Percentiles rank a stretch among this genome's conserved stretches.
Conservation (phyloP, 2,888 invertebrate genomes). For the Ischnus inquisitorius region DNA sequence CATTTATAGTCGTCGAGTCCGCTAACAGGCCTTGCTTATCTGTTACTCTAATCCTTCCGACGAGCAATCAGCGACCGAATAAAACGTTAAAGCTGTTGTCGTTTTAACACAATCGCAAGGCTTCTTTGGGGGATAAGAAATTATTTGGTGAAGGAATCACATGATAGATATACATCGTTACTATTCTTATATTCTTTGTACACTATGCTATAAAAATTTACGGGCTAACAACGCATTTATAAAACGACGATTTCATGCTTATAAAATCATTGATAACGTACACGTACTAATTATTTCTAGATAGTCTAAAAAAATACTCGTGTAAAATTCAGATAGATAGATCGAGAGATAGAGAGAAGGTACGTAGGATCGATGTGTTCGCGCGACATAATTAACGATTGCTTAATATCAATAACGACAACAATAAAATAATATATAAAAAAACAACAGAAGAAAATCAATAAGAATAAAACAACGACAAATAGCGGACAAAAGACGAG, state of each 20-base stretch:
- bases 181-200: neutral
- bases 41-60: neutral
- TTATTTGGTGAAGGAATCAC: neutral
- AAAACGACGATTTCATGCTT: conserved; percentile 43
- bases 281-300: conserved; percentile 19
- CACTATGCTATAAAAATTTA: conserved; percentile 16
- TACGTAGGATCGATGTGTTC: conserved; percentile 11
- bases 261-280: conserved; percentile 30
- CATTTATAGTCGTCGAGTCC: too few species aligned
- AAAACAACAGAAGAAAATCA: neutral
- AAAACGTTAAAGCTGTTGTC: too few species aligned
- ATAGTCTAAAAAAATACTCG: conserved; percentile 55
- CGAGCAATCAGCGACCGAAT: too few species aligned
- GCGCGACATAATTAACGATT: conserved; percentile 16
- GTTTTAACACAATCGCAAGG: too few species aligned
- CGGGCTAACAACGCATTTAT: conserved; percentile 14
- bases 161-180: conserved; percentile 37
- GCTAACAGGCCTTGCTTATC: neutral
- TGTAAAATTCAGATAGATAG: conserved; percentile 46
- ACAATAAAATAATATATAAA: neutral
- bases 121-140: too few species aligned
- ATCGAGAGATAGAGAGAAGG: conserved; percentile 29
- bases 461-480: conserved; percentile 41
- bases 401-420: conserved; percentile 14
- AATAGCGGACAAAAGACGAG: conserved; percentile 30